Base-by-base conservation (phyloP, 2,113 vertebrate genomes). In the Grallaria varia region DNA sequence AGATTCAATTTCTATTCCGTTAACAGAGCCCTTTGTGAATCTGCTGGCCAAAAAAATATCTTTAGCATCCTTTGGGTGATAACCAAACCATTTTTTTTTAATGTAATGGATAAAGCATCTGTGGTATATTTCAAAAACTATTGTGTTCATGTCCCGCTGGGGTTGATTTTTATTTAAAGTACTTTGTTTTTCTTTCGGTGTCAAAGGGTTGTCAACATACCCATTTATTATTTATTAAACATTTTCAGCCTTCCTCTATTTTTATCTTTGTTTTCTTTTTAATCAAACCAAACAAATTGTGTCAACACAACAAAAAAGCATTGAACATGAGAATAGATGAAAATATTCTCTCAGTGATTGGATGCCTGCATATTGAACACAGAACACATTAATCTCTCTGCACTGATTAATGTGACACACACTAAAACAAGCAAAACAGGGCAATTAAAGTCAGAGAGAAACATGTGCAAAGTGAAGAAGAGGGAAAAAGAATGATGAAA, bases 161-260 rank as follows among this genome's bases (percentile, higher is more conserved):
- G 9, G 14, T 77, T 87, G 14, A 64, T 84, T 89, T 89, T 87
- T 37, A 53, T 87, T 66, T 87, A 69, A 89, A 87, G 69, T 56
- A 86, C 27, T 56, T 80, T 64, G 63, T 88, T 42, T 49, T 83
- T 72, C 23, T 86, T 37, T 72, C n/a, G 10, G n/a, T 81, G 68
- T 91, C 89, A 86, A 63, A 93, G 21, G 19, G n/a, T 40, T 93
- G 90, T 67, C 90, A 94, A 50, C 69, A 58, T 22, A 67, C 30
- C 10, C 13, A 59, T 39, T 87, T 68, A 82, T 93, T 63, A 90
- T 92, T 84, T 90, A 96, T 67, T 88, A 85, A 92, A 85, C 7
- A 68, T 66, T 90, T 92, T 75, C 77, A 75, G 52, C 28, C 47
- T 59, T 82, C 33, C 21, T 63, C 47, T 91, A 23, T 14, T 90